These are phyloP conservation scores for Nipponia nippon DNA, from an alignment of 2,113 vertebrate species.

Conservation along the genomic window DNA sequence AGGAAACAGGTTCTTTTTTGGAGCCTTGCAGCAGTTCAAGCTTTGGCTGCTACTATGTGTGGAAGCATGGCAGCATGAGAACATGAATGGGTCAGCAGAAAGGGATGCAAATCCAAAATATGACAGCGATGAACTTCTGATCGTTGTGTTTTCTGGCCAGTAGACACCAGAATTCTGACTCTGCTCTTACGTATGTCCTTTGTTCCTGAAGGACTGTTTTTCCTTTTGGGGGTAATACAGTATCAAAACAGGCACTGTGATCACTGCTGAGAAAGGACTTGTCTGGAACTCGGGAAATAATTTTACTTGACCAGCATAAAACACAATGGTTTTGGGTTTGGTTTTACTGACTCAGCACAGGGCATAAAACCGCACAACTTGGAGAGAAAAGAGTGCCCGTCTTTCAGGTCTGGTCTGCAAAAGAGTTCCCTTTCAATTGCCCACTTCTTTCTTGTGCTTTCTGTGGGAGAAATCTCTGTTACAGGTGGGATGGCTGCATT, in stretches of 20 bases:
- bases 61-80: fast-evolving
- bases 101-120: background rate
- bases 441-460: background rate
- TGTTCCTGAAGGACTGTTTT: background rate
- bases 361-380: background rate
- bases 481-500: slow-evolving; percentile 18
- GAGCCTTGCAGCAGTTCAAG: background rate
- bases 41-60: background rate
- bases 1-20: background rate
- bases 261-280: background rate
- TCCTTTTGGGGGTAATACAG: background rate
- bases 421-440: background rate
- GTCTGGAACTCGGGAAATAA: background rate
- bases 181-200: background rate
- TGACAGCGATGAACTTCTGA: fast-evolving
- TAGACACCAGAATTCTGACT: background rate
- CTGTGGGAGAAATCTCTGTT: background rate
- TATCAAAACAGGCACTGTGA: background rate
- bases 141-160: background rate
- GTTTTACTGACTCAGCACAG: background rate
- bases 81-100: background rate
- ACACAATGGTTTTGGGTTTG: background rate
- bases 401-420: background rate
- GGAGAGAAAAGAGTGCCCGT: background rate
- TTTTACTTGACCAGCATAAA: background rate